Conservation (phyloP, 1,140 invertebrate species). For the Neoseiulus cucumeris region DNA sequence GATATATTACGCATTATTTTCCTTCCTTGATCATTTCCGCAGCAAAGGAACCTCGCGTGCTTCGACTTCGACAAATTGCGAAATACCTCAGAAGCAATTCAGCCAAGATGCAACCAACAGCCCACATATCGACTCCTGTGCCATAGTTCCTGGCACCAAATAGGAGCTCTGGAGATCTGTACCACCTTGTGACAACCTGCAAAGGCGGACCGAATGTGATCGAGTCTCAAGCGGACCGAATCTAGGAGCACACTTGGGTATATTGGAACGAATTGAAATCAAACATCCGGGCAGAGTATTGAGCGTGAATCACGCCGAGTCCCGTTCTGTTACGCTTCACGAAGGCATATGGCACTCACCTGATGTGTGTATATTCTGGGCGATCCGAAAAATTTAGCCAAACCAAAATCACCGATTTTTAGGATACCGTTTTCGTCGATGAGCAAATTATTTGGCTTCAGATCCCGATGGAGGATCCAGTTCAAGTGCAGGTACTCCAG, state of each 20-base stretch:
- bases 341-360: constrained; percentile 37
- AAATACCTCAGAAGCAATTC: constrained; percentile 62
- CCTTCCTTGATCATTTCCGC: too few relatives aligned
- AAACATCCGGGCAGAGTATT: constrained; percentile 9
- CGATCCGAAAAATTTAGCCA: constrained; percentile 90
- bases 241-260: too few relatives aligned
- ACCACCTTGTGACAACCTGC: constrained; percentile 26
- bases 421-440: constrained; percentile 76
- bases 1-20: too few relatives aligned
- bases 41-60: too few relatives aligned
- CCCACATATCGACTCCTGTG: constrained; percentile 95
- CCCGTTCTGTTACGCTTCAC: too few relatives aligned
- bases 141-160: constrained; percentile 89
- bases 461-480: constrained; percentile 95
- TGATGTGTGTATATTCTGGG: constrained; percentile 93
- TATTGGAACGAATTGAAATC: not conserved
- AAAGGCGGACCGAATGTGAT: constrained; percentile 5
- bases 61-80: too few relatives aligned
- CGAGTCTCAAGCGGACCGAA: not conserved
- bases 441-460: constrained; percentile 96
- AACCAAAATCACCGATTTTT: constrained; percentile 95
- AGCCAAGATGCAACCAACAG: constrained; percentile 88
- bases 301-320: too few relatives aligned
- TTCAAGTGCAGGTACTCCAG: constrained; percentile 86
- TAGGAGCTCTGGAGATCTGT: constrained; percentile 72